Percentiles rank a stretch among this genome's conserved stretches.
These are phyloP conservation scores for Odontesthes bonariensis DNA, from an alignment of 2,113 vertebrate species.

Conservation along the genomic window DNA sequence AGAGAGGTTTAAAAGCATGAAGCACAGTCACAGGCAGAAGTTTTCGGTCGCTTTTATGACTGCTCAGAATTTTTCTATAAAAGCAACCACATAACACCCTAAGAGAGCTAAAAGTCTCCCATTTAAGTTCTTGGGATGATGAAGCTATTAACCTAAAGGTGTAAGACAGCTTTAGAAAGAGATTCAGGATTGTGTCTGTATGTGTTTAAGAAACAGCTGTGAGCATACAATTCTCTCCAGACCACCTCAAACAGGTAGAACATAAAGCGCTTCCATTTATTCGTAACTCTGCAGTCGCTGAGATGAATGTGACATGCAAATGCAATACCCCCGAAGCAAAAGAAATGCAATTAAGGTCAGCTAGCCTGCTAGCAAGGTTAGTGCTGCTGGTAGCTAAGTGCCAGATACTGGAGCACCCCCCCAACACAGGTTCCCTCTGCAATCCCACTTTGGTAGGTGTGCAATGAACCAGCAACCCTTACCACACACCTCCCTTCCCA, in stretches of 20 bases:
- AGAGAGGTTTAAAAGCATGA: conserved; percentile 19
- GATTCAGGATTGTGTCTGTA: not conserved
- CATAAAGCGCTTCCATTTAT: conserved; percentile 20
- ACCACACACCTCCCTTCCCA: conserved; percentile 57
- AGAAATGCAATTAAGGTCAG: conserved; percentile 64
- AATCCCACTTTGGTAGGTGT: conserved; percentile 53
- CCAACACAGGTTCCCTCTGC: conserved; percentile 56
- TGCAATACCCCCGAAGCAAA: conserved; percentile 23
- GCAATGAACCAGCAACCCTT: conserved; percentile 64
- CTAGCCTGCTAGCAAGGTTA: conserved; percentile 49
- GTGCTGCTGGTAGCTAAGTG: conserved; percentile 31
- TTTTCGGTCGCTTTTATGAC: conserved; percentile 44
- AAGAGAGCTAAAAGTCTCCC: conserved; percentile 19
- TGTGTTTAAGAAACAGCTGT: conserved; percentile 7
- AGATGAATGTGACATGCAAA: conserved; percentile 43
- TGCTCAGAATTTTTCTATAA: conserved; percentile 29
- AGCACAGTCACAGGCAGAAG: conserved; percentile 13
- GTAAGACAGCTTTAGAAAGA: conserved; percentile 2
- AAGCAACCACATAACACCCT: not conserved
- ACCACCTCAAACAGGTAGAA: not conserved
- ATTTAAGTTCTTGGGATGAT: conserved; percentile 2
- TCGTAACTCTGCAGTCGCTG: conserved; percentile 12
- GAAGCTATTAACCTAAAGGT: too few species aligned
- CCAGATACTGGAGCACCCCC: conserved; percentile 31
- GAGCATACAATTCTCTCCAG: not conserved